Percentiles rank a stretch among this genome's conserved stretches.
Conservation (phyloP, 2,888 invertebrate species). For the Lepidonotus clava region DNA sequence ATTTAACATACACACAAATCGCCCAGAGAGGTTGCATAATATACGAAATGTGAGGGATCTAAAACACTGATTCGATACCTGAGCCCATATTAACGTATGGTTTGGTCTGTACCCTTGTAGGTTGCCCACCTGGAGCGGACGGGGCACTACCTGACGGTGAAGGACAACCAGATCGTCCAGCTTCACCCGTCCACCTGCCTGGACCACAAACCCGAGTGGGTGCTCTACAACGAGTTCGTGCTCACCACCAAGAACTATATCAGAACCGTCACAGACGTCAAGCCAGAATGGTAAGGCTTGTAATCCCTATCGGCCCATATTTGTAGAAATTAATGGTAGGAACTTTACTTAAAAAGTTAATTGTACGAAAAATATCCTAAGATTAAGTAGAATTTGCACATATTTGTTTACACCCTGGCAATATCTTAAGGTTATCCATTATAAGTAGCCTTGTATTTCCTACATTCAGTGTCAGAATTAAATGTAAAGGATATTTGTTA, state of each 20-base stretch:
- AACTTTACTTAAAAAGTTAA: neutral
- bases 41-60: no score
- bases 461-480: no score
- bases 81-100: no score
- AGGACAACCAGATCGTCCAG: slow-evolving; percentile 99
- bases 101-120: no score
- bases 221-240: slow-evolving; percentile 99
- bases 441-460: no score
- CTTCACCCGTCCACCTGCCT: slow-evolving; percentile 99
- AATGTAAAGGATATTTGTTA: no score
- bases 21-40: no score
- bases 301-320: no score
- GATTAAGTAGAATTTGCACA: neutral
- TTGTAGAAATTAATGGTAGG: no score
- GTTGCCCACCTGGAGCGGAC: slow-evolving; percentile 98
- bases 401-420: neutral
- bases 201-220: slow-evolving; percentile 99
- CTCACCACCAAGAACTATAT: slow-evolving; percentile 99
- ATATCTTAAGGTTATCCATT: no score
- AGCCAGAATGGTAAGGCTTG: slow-evolving; percentile 90
- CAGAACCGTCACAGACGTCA: slow-evolving; percentile 98
- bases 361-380: neutral
- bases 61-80: no score
- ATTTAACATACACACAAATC: no score
- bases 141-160: slow-evolving; percentile 98